phyloP scores from a whole-genome alignment of 2,113 vertebrate genomes.

The Actenoides lindsayi region DNA sequence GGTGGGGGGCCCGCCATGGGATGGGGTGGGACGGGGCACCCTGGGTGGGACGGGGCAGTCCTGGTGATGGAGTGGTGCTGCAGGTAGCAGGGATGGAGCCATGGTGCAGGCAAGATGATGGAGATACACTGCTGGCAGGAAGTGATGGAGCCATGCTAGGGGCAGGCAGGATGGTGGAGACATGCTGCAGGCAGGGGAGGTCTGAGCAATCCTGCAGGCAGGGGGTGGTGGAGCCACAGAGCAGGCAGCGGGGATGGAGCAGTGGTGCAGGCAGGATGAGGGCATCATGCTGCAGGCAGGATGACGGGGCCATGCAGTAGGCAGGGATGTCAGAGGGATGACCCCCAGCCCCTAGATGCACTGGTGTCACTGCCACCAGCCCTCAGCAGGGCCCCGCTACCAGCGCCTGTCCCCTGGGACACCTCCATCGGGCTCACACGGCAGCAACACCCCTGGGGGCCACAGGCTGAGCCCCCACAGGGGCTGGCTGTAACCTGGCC shows the following conservation, averaged over 20 bases:
- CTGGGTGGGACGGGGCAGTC: accelerated
- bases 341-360: not conserved
- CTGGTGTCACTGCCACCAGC: not conserved
- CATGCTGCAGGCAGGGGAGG: accelerated
- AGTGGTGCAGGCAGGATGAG: not conserved
- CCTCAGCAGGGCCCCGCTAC: not conserved
- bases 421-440: accelerated
- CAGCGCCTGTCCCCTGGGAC: not conserved
- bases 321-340: accelerated
- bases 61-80: not conserved
- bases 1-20: not conserved
- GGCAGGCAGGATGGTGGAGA: not conserved
- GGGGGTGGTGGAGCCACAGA: not conserved
- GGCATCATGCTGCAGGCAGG: not conserved
- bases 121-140: not conserved
- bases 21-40: not conserved
- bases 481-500: not conserved
- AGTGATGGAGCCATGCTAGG: accelerated
- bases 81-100: not conserved
- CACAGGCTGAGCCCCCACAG: not conserved
- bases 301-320: not conserved
- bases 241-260: not conserved
- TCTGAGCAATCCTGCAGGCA: not conserved
- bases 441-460: not conserved
- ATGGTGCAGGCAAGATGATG: not conserved